These are phyloP conservation scores for Heterocephalus glaber DNA, from an alignment of 2,113 vertebrate genomes.

Conservation along the genomic window DNA sequence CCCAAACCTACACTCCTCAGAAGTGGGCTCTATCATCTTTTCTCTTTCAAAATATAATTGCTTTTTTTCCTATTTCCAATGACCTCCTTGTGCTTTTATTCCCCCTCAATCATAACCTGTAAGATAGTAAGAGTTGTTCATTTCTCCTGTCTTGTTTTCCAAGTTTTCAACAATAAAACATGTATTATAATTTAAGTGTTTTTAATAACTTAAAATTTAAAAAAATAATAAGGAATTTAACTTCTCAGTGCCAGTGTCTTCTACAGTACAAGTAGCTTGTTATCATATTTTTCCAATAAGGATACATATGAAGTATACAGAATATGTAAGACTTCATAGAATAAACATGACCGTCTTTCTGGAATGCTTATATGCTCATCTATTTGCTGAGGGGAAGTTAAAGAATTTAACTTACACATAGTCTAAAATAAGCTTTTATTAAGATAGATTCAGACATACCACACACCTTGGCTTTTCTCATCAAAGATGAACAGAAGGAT, in stretches of 20 bases:
- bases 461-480: background rate
- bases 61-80: background rate
- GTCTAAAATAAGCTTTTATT: slow-evolving; percentile 20
- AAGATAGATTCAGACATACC: background rate
- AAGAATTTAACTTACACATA: slow-evolving; percentile 24
- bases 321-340: background rate
- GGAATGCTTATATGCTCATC: background rate
- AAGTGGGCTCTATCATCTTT: background rate
- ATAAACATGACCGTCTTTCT: background rate
- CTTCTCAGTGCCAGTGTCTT: background rate
- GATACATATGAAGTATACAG: background rate
- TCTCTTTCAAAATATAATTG: background rate
- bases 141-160: background rate
- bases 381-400: slow-evolving; percentile 5
- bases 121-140: background rate
- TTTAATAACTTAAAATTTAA: background rate
- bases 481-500: background rate
- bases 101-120: background rate
- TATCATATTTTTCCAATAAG: background rate
- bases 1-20: background rate
- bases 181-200: background rate
- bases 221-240: background rate
- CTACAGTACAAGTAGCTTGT: background rate
- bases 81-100: background rate
- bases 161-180: slow-evolving; percentile 13